phyloP scores from a whole-genome alignment of 2,113 vertebrate species.

The Tachuris rubrigastra region DNA sequence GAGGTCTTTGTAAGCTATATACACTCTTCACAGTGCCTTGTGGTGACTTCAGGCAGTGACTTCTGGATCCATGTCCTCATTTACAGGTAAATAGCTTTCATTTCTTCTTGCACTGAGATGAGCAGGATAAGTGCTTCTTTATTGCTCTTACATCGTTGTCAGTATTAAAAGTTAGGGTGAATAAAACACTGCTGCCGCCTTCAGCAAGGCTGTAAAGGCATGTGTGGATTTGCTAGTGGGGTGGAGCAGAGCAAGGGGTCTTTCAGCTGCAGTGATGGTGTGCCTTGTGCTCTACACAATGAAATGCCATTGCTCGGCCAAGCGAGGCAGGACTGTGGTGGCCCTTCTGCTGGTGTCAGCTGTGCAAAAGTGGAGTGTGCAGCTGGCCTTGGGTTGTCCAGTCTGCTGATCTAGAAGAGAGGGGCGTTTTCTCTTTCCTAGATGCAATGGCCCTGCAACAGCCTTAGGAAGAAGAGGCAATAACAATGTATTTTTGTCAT shows the following conservation, averaged over 20 bases:
- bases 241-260: no score
- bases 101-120: not conserved
- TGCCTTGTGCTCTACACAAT: fast-evolving
- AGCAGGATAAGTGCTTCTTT: not conserved
- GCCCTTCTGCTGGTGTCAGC: not conserved
- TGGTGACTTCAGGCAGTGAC: not conserved
- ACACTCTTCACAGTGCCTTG: not conserved
- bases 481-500: not conserved
- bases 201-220: not conserved
- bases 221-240: not conserved
- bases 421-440: not conserved
- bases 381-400: not conserved
- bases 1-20: not conserved
- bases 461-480: not conserved
- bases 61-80: not conserved
- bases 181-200: not conserved
- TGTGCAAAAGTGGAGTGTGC: not conserved
- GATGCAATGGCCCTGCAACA: not conserved
- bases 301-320: no score
- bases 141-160: not conserved
- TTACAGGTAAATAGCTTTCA: not conserved
- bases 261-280: fast-evolving
- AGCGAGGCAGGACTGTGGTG: fast-evolving
- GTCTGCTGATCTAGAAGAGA: not conserved
- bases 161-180: fast-evolving